These are phyloP conservation scores for Himantopus leucocephalus DNA, from an alignment of 2,113 vertebrate species.

Conservation along the genomic window DNA sequence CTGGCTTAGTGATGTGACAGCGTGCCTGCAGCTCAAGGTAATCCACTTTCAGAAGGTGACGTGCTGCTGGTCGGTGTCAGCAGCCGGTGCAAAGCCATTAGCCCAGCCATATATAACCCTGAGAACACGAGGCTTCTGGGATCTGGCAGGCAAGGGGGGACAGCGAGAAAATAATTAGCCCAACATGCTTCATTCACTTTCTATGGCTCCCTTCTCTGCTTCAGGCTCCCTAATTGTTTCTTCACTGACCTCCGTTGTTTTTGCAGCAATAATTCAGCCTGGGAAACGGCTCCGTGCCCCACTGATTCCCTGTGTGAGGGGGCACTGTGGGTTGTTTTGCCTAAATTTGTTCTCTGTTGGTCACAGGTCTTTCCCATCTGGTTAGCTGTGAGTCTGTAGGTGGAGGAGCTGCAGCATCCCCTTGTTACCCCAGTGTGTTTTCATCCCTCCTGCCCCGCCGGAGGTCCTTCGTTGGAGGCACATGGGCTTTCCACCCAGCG, in stretches of 20 bases:
- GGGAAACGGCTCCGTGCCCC: neutral
- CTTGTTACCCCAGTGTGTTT: neutral
- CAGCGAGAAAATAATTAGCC: neutral
- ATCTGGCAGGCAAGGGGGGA: neutral
- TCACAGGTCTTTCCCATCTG: neutral
- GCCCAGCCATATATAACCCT: neutral
- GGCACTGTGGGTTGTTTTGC: neutral
- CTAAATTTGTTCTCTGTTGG: neutral
- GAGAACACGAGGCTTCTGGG: neutral
- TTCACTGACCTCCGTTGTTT: neutral
- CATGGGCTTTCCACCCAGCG: fast-evolving
- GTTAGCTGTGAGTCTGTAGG: neutral
- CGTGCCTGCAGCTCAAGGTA: neutral
- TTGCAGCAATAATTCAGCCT: neutral
- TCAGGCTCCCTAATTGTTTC: neutral
- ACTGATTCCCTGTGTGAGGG: neutral
- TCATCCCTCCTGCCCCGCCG: neutral
- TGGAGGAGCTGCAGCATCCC: neutral
- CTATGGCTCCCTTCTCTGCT: neutral
- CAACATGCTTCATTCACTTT: neutral
- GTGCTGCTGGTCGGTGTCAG: neutral
- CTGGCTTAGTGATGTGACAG: neutral
- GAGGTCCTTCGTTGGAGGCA: neutral
- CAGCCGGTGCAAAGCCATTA: neutral
- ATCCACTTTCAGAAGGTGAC: neutral